Evolutionary conservation across 2,797 vertebrate genomes (phyloP).

Genomic region (Neoniphon sammara): DNA sequence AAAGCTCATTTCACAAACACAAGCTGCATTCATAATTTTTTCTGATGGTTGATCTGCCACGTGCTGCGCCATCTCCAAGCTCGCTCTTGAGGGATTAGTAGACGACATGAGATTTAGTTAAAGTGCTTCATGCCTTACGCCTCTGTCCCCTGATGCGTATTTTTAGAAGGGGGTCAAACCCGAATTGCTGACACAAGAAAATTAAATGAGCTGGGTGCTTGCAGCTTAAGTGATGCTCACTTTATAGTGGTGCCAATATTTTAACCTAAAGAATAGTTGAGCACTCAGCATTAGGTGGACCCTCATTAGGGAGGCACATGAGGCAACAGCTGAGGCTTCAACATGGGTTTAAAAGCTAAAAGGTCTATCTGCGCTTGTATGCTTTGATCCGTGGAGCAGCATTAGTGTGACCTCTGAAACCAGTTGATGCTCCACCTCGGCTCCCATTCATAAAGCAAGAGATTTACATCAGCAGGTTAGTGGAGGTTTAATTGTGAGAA

Average conservation of each 20-base stretch:
- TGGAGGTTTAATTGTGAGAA: conserved; percentile 28
- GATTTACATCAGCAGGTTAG: conserved; percentile 39
- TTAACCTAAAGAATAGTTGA: conserved; percentile 40
- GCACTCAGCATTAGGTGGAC: conserved; percentile 31
- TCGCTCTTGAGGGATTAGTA: conserved; percentile 68
- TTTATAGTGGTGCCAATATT: conserved; percentile 57
- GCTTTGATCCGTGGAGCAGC: conserved; percentile 34
- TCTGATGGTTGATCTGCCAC: conserved; percentile 60
- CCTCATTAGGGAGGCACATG: conserved; percentile 42
- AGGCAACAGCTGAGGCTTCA: conserved; percentile 65
- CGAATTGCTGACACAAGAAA: conserved; percentile 46
- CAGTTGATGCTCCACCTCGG: conserved; percentile 17
- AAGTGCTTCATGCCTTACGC: conserved; percentile 23
- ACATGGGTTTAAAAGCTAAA: conserved; percentile 58
- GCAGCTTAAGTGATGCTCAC: conserved; percentile 44
- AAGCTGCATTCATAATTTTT: conserved; percentile 75
- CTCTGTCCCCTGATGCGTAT: conserved; percentile 62
- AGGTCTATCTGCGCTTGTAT: conserved; percentile 51
- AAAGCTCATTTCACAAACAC: conserved; percentile 52
- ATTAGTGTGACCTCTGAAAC: conserved; percentile 45
- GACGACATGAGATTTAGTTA: conserved; percentile 34
- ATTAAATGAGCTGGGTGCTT: conserved; percentile 38
- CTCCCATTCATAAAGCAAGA: conserved; percentile 52
- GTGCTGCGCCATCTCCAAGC: conserved; percentile 59
- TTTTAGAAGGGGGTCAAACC: conserved; percentile 58